Percentiles rank a stretch among this genome's conserved stretches.
phyloP scores from a whole-genome alignment of 2,113 vertebrate genomes.

The Motacilla alba region DNA sequence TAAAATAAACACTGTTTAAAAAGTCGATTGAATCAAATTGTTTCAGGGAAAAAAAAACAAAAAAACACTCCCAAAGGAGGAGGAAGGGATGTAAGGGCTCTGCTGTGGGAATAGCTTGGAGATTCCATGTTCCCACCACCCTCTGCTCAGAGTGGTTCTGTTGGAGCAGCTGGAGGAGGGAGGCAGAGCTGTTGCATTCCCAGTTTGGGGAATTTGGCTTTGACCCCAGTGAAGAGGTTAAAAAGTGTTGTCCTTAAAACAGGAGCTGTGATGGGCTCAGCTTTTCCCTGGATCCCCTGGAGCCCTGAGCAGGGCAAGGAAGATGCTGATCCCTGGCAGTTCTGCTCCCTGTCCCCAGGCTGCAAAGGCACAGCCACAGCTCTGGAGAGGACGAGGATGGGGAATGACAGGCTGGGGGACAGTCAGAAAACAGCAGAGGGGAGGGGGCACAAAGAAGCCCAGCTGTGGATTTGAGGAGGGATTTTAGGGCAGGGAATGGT shows the following conservation, averaged over 20 bases:
- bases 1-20: not conserved
- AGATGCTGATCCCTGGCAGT: not conserved
- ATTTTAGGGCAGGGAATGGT: not conserved
- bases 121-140: not conserved
- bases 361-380: not conserved
- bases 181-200: not conserved
- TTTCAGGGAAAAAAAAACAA: not conserved
- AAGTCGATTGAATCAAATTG: not conserved
- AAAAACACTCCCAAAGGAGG: not conserved
- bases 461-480: not conserved
- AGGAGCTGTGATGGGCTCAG: not conserved
- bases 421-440: fast-evolving
- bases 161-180: not conserved
- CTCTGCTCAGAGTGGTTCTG: not conserved
- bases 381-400: fast-evolving
- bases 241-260: not conserved
- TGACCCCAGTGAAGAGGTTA: not conserved
- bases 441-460: not conserved
- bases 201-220: not conserved
- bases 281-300: not conserved
- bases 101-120: not conserved
- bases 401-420: not conserved
- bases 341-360: not conserved
- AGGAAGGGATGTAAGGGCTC: not conserved
- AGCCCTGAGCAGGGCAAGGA: not conserved